These are phyloP conservation scores for Garra rufa DNA, from an alignment of 2,113 vertebrate genomes.

Conservation along the genomic window DNA sequence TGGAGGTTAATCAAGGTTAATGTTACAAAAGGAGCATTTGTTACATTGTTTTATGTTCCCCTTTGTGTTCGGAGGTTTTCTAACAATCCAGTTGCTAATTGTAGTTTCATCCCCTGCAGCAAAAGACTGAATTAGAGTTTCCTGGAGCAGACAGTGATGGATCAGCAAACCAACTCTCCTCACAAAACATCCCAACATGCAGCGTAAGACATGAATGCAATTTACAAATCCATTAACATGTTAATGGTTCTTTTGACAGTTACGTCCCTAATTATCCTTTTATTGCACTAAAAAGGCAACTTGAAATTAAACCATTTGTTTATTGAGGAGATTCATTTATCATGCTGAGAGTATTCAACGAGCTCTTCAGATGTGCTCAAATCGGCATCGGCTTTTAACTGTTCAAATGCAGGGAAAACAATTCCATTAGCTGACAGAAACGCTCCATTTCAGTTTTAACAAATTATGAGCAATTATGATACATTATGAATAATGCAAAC, in stretches of 20 bases:
- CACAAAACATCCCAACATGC: background rate
- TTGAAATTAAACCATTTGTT: conserved; percentile 24
- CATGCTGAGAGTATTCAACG: background rate
- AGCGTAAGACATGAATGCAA: background rate
- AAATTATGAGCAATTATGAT: background rate
- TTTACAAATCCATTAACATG: conserved; percentile 44
- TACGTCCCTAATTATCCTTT: conserved; percentile 40
- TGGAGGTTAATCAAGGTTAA: background rate
- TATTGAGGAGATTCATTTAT: conserved; percentile 34
- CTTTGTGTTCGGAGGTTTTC: background rate
- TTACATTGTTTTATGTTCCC: background rate
- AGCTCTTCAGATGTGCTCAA: conserved; percentile 15
- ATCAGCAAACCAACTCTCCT: background rate
- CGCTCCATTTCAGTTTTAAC: background rate
- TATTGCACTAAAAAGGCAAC: conserved; percentile 6
- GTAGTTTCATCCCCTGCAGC: background rate
- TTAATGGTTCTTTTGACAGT: conserved; percentile 46
- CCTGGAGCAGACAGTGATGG: conserved; percentile 31
- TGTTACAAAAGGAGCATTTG: background rate
- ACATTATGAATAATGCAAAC: background rate
- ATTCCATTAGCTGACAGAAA: background rate
- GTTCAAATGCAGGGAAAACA: background rate
- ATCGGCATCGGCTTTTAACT: background rate
- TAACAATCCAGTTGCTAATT: conserved; percentile 4
- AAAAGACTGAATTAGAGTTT: background rate